Evolutionary conservation across 2,797 vertebrate genomes (phyloP).

Genomic region (Coranthus polyacanthus): DNA sequence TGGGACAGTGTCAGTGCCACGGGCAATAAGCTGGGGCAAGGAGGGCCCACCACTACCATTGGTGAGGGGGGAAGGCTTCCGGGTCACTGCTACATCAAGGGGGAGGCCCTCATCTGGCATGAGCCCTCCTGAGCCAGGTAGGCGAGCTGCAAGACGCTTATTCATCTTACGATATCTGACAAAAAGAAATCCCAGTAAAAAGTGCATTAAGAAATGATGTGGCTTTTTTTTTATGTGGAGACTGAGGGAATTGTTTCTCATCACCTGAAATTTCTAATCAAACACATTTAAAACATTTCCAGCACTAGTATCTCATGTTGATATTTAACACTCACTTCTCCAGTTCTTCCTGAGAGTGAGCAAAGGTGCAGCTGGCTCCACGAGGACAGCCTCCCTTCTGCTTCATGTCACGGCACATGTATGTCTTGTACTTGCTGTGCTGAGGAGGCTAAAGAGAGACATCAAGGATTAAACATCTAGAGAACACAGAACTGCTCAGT

Average conservation of each 20-base stretch:
- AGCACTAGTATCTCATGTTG: background rate
- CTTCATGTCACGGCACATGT: slow-evolving; percentile 99
- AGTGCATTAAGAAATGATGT: background rate
- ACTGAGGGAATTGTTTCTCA: background rate
- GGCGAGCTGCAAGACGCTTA: slow-evolving; percentile 93
- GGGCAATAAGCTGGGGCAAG: slow-evolving; percentile 92
- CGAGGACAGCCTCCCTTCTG: slow-evolving; percentile 98
- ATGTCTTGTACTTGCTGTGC: slow-evolving; percentile 99
- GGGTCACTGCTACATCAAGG: slow-evolving; percentile 86
- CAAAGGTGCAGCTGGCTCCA: slow-evolving; percentile 98
- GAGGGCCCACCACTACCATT: slow-evolving; percentile 90
- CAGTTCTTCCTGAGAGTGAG: slow-evolving; percentile 98
- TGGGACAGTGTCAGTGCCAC: slow-evolving; percentile 89
- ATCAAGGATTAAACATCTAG: background rate
- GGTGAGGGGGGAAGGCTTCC: slow-evolving; percentile 91
- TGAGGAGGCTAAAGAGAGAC: slow-evolving; percentile 90
- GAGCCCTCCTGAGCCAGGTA: slow-evolving; percentile 88
- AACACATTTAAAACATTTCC: background rate
- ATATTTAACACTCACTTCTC: slow-evolving; percentile 90
- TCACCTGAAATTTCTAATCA: background rate
- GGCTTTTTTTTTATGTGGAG: too few species aligned
- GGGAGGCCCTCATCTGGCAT: slow-evolving; percentile 90
- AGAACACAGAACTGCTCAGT: background rate
- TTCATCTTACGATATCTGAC: slow-evolving; percentile 98
- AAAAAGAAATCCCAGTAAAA: background rate